Conservation (phyloP, 2,888 invertebrate species). For the Drosophila birchii region DNA sequence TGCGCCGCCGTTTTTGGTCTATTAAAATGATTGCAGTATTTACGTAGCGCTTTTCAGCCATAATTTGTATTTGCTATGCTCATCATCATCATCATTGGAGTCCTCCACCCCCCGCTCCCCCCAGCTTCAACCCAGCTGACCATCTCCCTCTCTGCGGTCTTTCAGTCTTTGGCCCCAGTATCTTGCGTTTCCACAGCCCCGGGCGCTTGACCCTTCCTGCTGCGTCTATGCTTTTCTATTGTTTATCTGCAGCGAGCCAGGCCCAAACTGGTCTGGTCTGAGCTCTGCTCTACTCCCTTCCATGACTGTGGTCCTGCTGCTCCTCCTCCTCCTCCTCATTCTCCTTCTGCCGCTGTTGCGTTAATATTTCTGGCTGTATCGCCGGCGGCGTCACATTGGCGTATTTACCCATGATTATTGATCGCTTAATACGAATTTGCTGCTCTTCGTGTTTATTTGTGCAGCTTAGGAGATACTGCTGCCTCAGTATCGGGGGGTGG, state of each 20-base stretch:
- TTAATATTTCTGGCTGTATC: conserved; percentile 71
- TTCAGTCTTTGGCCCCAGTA: conserved; percentile 51
- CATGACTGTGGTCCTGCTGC: conserved; percentile 27
- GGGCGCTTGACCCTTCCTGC: conserved; percentile 66
- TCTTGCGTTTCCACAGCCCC: conserved; percentile 52
- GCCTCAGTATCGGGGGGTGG: conserved; percentile 29
- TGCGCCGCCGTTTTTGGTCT: conserved; percentile 81
- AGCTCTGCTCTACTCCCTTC: conserved; percentile 11
- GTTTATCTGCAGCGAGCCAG: conserved; percentile 69
- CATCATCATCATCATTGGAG: conserved; percentile 71
- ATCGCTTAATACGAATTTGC: conserved; percentile 79
- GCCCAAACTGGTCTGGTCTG: conserved; percentile 35
- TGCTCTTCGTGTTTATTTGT: conserved; percentile 58
- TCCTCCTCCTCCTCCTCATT: background rate
- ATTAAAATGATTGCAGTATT: conserved; percentile 82
- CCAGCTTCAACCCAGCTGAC: conserved; percentile 42
- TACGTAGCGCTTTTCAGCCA: conserved; percentile 78
- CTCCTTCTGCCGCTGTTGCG: conserved; percentile 54
- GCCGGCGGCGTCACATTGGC: conserved; percentile 75
- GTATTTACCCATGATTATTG: conserved; percentile 81
- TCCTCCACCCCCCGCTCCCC: conserved; percentile 14
- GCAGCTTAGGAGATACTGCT: conserved; percentile 50
- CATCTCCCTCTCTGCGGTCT: conserved; percentile 50
- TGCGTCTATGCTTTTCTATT: conserved; percentile 76
- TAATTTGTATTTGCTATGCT: conserved; percentile 79